Percentiles rank a stretch among this genome's conserved stretches.
Evolutionary conservation across 2,113 vertebrate species (phyloP).

Genomic region (Penelope pileata): DNA sequence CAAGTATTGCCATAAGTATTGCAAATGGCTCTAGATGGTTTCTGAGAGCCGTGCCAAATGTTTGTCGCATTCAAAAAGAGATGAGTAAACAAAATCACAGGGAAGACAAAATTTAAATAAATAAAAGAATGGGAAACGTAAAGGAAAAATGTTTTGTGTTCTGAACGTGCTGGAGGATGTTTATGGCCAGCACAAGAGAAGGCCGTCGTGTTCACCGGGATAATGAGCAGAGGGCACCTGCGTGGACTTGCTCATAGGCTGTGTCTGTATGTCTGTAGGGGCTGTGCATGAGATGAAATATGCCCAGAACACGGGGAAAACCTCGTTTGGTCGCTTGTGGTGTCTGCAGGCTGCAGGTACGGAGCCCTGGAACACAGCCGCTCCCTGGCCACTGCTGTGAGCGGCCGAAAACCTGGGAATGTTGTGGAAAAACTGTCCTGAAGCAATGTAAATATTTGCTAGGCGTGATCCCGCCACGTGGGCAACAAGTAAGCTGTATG

Average conservation of each 20-base stretch:
- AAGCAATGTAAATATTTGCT: constrained; percentile 61
- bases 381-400: not conserved
- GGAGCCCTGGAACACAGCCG: not conserved
- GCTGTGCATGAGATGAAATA: not conserved
- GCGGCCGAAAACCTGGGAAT: too few relatives aligned
- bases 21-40: constrained; percentile 31
- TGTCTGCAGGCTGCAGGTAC: not conserved
- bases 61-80: not conserved
- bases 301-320: not conserved
- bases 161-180: constrained; percentile 13
- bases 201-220: not conserved
- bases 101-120: constrained; percentile 41
- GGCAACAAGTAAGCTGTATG: constrained; percentile 27
- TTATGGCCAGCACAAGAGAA: constrained; percentile 7
- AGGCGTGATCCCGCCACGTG: not conserved
- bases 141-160: constrained; percentile 45
- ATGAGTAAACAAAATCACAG: constrained; percentile 4
- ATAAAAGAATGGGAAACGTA: constrained; percentile 23
- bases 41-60: constrained; percentile 42
- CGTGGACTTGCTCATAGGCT: not conserved
- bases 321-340: not conserved
- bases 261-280: not conserved
- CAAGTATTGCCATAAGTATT: constrained; percentile 51
- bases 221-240: fast-evolving
- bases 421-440: constrained; percentile 26